These are phyloP conservation scores for Formica selysi DNA, from an alignment of 1,140 invertebrate genomes.

Conservation along the genomic window DNA sequence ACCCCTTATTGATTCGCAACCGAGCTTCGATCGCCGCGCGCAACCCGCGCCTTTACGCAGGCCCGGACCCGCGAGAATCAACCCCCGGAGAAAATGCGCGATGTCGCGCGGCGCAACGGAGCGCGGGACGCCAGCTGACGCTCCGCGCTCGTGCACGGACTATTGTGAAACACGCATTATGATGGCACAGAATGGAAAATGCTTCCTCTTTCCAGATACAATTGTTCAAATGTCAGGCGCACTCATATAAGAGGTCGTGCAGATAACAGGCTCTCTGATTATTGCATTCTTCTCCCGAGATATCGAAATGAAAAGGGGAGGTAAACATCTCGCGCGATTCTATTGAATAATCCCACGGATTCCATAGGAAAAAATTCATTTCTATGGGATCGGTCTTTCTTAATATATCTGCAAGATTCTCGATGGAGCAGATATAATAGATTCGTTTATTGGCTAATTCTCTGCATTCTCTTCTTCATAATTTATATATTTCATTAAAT, in stretches of 20 bases:
- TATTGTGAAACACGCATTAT: constrained; percentile 23
- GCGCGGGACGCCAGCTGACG: constrained; percentile 36
- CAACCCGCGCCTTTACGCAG: constrained; percentile 72
- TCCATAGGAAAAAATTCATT: too few species aligned
- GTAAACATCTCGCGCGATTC: neutral
- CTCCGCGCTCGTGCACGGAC: neutral
- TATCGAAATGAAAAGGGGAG: neutral
- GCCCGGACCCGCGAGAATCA: constrained; percentile 61
- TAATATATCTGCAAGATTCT: neutral
- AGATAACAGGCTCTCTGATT: constrained; percentile 8
- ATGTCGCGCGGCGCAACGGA: constrained; percentile 7
- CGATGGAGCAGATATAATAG: neutral
- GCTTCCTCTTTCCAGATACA: neutral
- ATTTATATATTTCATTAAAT: neutral
- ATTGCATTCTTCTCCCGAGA: constrained; percentile 6
- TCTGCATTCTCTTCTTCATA: neutral
- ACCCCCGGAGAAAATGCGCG: constrained; percentile 34
- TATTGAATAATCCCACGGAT: neutral
- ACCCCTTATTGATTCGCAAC: constrained; percentile 79
- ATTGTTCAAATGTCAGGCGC: constrained; percentile 36
- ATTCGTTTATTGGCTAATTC: neutral
- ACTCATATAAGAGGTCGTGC: neutral
- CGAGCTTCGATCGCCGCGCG: constrained; percentile 54
- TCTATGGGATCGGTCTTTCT: too few species aligned
- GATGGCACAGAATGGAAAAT: neutral